Evolutionary conservation across 2,113 vertebrate genomes (phyloP).

Genomic region (Mobula birostris): DNA sequence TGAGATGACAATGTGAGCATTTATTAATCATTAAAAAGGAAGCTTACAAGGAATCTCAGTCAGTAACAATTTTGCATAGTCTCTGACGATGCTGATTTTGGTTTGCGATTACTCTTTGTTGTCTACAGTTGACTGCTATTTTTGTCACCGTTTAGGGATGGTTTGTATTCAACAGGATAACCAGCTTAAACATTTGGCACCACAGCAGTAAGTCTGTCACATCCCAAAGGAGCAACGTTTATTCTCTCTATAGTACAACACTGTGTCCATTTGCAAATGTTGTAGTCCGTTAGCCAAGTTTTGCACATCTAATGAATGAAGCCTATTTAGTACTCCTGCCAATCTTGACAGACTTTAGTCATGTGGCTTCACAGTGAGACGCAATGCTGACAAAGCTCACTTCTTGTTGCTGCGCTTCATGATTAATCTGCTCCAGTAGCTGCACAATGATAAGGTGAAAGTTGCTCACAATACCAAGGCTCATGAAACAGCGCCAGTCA

Average conservation of each 20-base stretch:
- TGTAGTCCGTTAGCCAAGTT: constrained; percentile 41
- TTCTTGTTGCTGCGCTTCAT: not conserved
- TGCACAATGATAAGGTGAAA: constrained; percentile 12
- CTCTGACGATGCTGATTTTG: not conserved
- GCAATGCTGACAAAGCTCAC: not conserved
- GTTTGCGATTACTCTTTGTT: not conserved
- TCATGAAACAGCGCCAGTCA: not conserved
- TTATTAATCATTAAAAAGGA: not conserved
- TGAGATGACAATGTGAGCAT: not conserved
- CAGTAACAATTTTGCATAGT: too few relatives aligned
- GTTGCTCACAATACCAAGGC: not conserved
- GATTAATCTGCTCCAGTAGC: not conserved
- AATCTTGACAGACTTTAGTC: fast-evolving
- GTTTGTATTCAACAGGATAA: constrained; percentile 40
- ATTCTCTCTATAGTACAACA: constrained; percentile 42
- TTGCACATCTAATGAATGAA: constrained; percentile 42
- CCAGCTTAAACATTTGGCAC: constrained; percentile 42
- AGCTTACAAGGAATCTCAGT: not conserved
- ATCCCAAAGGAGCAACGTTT: constrained; percentile 43
- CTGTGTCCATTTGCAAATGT: constrained; percentile 37
- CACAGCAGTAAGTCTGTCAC: constrained; percentile 40
- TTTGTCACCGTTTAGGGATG: constrained; percentile 34
- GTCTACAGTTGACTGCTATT: not conserved
- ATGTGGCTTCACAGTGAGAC: not conserved
- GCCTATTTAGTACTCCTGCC: constrained; percentile 39